Base-by-base conservation (phyloP, 2,888 invertebrate genomes). In the Cheilosia vernalis region DNA sequence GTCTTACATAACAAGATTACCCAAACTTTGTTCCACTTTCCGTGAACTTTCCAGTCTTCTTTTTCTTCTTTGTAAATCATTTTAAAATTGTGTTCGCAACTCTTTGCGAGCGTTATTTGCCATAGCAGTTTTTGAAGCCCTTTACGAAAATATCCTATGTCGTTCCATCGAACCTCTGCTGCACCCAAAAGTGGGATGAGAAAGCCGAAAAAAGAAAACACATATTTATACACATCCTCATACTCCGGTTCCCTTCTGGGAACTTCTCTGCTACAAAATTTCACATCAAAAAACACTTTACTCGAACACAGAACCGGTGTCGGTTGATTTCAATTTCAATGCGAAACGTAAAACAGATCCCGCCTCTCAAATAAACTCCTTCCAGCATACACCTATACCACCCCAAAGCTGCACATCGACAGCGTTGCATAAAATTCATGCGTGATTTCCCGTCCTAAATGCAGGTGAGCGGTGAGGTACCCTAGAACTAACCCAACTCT, bases 371-470 rank as follows among this genome's bases (percentile, higher is more conserved):
- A 64, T 40, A 44, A 64, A 67, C 33, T 67, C 44, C 17, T 47
- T 44, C 15, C 47, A 27, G 21, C 37, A 30, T 21, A 21, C 21
- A 2, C 2, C 24, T 3, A 24, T 2, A 27, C 27, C 27, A 4
- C 21, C 60, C 17, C 53, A 19, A 2, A 10, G 6, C 7, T 24
- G 44, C 13, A 10, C 15, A 33, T 15, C 37, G 7, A 61, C 10
- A 69, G 73, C 53, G 44, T 63, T 83, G 82, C 74, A 79, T 84
- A 84, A 83, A 79, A 47, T 79, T 64, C 79, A 79, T 84, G 79
- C 83, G 73, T 84, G 83, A 84, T 74, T 79, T 69, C 56, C 40
- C 9, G 21, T 10, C 58, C 60, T 69, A 79, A 79, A 73, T 74
- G 83, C 63, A 78, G 44, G 42, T 63, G 61, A 27, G 21, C 73